These are phyloP conservation scores for Chondrilla cf. caribensis DNA, from an alignment of 37 sponge, comb jelly and placozoan species.

Conservation along the genomic window DNA sequence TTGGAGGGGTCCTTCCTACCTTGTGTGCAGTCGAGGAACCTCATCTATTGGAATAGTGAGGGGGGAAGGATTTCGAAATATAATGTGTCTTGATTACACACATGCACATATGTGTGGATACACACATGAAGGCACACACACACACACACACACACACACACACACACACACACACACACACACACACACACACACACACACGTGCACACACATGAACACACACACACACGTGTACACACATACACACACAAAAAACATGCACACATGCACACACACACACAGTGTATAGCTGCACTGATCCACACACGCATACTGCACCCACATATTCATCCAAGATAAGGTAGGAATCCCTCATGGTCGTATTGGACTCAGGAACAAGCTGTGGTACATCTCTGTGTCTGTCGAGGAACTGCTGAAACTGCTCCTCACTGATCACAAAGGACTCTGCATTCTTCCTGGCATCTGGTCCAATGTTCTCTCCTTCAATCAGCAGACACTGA, in stretches of 20 bases:
- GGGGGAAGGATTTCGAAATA: neutral
- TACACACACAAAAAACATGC: no score
- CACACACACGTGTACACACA: no score
- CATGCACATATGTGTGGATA: constrained; percentile 56
- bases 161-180: no score
- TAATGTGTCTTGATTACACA: neutral
- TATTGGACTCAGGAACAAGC: constrained; percentile 72
- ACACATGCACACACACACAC: no score
- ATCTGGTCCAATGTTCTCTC: constrained; percentile 66
- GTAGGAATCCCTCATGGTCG: constrained; percentile 65
- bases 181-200: no score
- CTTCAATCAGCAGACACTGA: constrained; percentile 72
- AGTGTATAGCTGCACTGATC: no score
- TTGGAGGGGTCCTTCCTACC: constrained; percentile 71
- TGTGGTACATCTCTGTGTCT: constrained; percentile 40
- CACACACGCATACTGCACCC: no score
- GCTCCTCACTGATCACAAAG: constrained; percentile 53
- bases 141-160: no score
- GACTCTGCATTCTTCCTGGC: constrained; percentile 53
- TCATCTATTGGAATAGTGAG: constrained; percentile 28
- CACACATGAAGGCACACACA: no score
- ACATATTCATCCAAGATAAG: constrained; percentile 77
- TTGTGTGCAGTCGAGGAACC: constrained; percentile 69
- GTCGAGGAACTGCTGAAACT: constrained; percentile 62
- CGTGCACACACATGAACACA: no score